A percentile compares a stretch with the other conserved stretches of the same genome.
phyloP scores from a whole-genome alignment of 2,113 vertebrate genomes.

The Asarcornis scutulata region DNA sequence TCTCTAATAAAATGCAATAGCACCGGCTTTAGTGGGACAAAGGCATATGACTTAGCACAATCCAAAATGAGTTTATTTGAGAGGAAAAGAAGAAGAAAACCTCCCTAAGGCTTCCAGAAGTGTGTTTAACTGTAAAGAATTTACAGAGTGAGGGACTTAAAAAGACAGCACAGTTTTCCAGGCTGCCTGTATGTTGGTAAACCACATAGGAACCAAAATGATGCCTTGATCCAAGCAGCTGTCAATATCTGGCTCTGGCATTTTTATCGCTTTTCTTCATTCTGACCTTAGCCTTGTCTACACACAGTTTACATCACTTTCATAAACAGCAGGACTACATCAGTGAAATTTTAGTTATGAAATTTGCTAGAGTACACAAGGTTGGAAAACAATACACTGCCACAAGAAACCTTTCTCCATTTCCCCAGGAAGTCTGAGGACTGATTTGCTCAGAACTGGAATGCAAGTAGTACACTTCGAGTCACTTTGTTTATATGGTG shows the following conservation, averaged over 20 bases:
- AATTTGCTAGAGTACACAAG: slow-evolving; percentile 15
- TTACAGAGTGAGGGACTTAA: neutral
- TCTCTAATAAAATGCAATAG: neutral
- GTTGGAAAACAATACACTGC: neutral
- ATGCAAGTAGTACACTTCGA: neutral
- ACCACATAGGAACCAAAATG: neutral
- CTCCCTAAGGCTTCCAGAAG: neutral
- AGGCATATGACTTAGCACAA: neutral
- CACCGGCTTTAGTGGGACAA: neutral
- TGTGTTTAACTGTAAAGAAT: neutral
- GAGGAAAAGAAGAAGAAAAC: neutral
- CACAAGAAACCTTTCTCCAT: slow-evolving; percentile 37
- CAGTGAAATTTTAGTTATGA: slow-evolving; percentile 23
- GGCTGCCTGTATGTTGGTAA: neutral
- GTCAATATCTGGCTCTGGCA: neutral
- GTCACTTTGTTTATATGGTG: slow-evolving; percentile 16
- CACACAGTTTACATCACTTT: neutral
- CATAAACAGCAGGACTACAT: slow-evolving; percentile 45
- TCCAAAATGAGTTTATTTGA: neutral
- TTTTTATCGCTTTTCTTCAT: neutral
- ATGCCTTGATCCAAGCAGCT: neutral
- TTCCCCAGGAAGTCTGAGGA: slow-evolving; percentile 50
- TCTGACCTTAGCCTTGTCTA: neutral
- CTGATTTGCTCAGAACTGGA: neutral
- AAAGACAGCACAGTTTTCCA: neutral